These are phyloP conservation scores for Drosophila neoperkinsi DNA, from an alignment of 2,888 invertebrate species.

Conservation along the genomic window DNA sequence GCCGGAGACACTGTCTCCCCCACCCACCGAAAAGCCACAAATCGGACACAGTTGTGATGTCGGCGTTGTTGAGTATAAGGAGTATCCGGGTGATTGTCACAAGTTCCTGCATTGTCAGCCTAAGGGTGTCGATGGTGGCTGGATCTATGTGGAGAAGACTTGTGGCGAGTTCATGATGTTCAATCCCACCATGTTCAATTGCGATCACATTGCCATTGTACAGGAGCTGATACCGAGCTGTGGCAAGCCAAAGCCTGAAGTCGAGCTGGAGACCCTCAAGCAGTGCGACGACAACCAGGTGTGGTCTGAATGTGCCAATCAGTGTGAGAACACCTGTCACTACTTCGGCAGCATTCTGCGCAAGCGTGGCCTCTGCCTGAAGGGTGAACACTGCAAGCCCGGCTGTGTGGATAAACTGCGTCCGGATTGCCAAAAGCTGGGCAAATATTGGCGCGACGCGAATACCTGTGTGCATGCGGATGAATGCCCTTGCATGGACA, in stretches of 20 bases:
- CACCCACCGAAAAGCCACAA: slow-evolving; percentile 74
- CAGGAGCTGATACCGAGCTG: slow-evolving; percentile 88
- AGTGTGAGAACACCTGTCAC: slow-evolving; percentile 90
- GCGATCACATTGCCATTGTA: slow-evolving; percentile 89
- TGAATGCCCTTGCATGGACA: slow-evolving; percentile 91
- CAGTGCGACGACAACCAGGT: slow-evolving; percentile 85
- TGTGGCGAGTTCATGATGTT: slow-evolving; percentile 89
- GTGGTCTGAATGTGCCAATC: slow-evolving; percentile 90
- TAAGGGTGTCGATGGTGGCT: slow-evolving; percentile 81
- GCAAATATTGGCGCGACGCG: slow-evolving; percentile 90
- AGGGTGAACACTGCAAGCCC: slow-evolving; percentile 79
- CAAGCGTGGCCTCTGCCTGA: slow-evolving; percentile 82
- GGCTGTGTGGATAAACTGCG: slow-evolving; percentile 84
- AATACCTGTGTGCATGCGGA: slow-evolving; percentile 89
- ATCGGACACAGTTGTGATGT: slow-evolving; percentile 81
- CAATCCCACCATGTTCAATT: slow-evolving; percentile 88
- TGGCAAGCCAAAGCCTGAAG: slow-evolving; percentile 55
- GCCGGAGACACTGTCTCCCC: slow-evolving; percentile 34
- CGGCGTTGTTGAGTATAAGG: slow-evolving; percentile 86
- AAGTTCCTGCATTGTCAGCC: slow-evolving; percentile 90
- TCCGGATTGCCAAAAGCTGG: slow-evolving; percentile 86
- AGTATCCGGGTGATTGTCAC: slow-evolving; percentile 89
- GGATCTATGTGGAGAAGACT: slow-evolving; percentile 87
- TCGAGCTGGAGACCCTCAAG: slow-evolving; percentile 38
- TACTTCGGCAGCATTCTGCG: slow-evolving; percentile 86